phyloP scores from a whole-genome alignment of 2,113 vertebrate genomes.

The Triplophysa dalaica region DNA sequence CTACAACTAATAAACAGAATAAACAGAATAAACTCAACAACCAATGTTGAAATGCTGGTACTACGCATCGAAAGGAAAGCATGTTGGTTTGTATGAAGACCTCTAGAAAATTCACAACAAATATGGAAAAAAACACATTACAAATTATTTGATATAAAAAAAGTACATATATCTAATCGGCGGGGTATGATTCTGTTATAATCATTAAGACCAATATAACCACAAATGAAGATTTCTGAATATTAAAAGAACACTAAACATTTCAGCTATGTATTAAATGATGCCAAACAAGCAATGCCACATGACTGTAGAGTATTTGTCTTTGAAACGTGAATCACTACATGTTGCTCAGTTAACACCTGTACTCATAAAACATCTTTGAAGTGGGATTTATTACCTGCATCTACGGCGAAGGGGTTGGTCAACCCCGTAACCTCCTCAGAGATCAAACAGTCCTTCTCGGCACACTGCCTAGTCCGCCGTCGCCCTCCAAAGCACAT shows the following conservation, averaged over 20 bases:
- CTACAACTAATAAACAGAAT: neutral
- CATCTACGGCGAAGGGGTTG: constrained; percentile 60
- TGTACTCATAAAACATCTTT: constrained; percentile 15
- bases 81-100: neutral
- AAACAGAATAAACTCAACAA: neutral
- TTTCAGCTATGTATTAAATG: neutral
- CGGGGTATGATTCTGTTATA: too few species aligned
- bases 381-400: constrained; percentile 63
- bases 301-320: neutral
- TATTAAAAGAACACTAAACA: neutral
- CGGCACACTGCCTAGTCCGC: constrained; percentile 54
- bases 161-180: too few species aligned
- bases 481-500: constrained; percentile 68
- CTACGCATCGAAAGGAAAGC: neutral
- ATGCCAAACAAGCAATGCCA: neutral
- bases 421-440: constrained; percentile 55
- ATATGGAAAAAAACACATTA: neutral
- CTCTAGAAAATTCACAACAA: neutral
- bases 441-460: constrained; percentile 60
- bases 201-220: too few species aligned
- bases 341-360: constrained; percentile 5
- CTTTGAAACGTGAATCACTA: neutral
- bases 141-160: too few species aligned
- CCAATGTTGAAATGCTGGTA: too few species aligned
- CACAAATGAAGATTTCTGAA: too few species aligned